Conservation (phyloP, 2,888 invertebrate genomes). For the Leistus spinibarbis region DNA sequence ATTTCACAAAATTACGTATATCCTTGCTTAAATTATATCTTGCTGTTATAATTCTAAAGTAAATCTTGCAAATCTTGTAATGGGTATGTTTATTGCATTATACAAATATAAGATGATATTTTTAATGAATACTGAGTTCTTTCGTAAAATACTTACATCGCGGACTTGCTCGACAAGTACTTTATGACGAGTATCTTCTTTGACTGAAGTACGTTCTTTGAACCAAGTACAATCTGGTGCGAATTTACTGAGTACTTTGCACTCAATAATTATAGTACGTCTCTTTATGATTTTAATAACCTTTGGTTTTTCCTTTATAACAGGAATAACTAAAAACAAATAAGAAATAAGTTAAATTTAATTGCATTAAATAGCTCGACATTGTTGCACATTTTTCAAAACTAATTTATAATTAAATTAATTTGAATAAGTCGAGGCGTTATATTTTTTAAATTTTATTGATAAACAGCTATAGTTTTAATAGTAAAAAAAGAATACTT, state of each 20-base stretch:
- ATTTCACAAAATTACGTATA: no score
- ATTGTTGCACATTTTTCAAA: no score
- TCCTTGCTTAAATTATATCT: no score
- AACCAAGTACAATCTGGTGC: constrained; percentile 94
- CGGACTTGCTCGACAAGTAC: constrained; percentile 79
- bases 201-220: constrained; percentile 81
- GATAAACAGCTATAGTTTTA: no score
- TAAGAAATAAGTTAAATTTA: constrained; percentile 7
- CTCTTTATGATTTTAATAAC: constrained; percentile 91
- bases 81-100: no score
- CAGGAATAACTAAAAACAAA: constrained; percentile 76
- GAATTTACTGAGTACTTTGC: constrained; percentile 91
- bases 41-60: no score
- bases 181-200: constrained; percentile 76
- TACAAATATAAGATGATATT: no score
- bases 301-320: constrained; percentile 91
- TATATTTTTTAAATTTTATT: no score
- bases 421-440: no score
- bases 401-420: no score
- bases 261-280: constrained; percentile 91
- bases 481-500: constrained; percentile 57
- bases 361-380: not conserved
- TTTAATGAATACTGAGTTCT: no score
- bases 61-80: no score
- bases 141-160: constrained; percentile 66